Percentiles rank a stretch among this genome's conserved stretches.
These are phyloP conservation scores for Rotaria magnacalcarata DNA, from an alignment of 2,888 invertebrate genomes.

Conservation along the genomic window DNA sequence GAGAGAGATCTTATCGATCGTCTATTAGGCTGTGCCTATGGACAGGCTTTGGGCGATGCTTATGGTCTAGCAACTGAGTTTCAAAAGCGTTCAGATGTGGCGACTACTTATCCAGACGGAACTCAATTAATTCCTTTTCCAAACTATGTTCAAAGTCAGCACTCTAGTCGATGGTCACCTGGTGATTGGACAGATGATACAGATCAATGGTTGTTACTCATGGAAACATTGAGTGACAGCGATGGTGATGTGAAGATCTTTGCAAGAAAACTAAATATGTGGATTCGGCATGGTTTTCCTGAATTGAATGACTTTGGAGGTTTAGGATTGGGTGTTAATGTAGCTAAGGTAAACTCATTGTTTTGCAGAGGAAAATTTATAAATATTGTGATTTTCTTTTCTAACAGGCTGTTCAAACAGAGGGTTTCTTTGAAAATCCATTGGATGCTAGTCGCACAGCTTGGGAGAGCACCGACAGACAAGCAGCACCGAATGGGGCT, in stretches of 20 bases:
- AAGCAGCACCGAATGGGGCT: not conserved
- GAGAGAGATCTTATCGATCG: not conserved
- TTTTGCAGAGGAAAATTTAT: too few species aligned
- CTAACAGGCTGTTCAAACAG: not conserved
- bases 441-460: not conserved
- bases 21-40: slow-evolving; percentile 56
- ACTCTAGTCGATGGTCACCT: not conserved
- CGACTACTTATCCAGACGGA: slow-evolving; percentile 42
- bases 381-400: too few species aligned
- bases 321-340: slow-evolving; percentile 36
- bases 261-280: slow-evolving; percentile 55
- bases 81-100: slow-evolving; percentile 56
- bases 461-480: not conserved
- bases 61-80: slow-evolving; percentile 57
- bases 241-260: slow-evolving; percentile 61
- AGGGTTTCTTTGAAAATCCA: not conserved
- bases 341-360: not conserved
- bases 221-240: slow-evolving; percentile 54
- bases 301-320: slow-evolving; percentile 55
- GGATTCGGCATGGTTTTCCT: slow-evolving; percentile 55
- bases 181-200: slow-evolving; percentile 17
- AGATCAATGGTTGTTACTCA: not conserved
- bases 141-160: not conserved
- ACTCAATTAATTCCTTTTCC: slow-evolving; percentile 3
- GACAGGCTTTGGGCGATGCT: slow-evolving; percentile 59